Base-by-base conservation (phyloP, 2,113 vertebrate species). In the Malurus cyaneus region DNA sequence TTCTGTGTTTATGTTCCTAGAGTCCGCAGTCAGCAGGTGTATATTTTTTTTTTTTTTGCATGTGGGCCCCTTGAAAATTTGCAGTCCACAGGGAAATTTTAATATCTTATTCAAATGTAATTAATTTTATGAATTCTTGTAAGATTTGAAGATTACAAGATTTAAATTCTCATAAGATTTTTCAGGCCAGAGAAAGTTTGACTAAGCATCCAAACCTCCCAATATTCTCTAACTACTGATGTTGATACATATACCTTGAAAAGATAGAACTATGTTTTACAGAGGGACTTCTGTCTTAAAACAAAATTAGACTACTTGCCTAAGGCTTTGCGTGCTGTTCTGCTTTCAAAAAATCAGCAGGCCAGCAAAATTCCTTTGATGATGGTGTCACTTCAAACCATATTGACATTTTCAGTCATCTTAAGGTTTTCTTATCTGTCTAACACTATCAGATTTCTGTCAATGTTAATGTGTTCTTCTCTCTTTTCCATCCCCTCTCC, bases 401-500 rank as follows among this genome's bases (percentile, higher is more conserved):
- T 64, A 72, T 3, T 56, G 54, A 72, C 10, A 67, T 53, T 86
- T 91, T 76, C 21, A 59, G 23, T 69, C 25, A n/a, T 60, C 25
- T 69, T 78, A 72, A 76, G n/a, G 5, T 64, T 81, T 81, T 71
- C 12, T 62, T 44, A 28, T 50, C 50, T 46, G 24, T 42, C 23
- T 70, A 56, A 21, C 8, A 18, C 21, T 76, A 25, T 70, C 8
- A 69, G n/a, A 69, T 73, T 72, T 90, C 42, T 66, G 19, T 53
- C 32, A 44, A 32, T 65, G 7, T 41, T 91, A 69, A 49, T 32
- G 11, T 12, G 3, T 32, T 6, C 3, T 12, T 2, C 26, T 20
- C 18, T 18, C 20, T 18, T 11, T 4, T 5, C 5, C 5, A 18
- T 11, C 7, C 5, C 8, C 9, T 20, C 13, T 19, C 31, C 10